Base-by-base conservation (phyloP, 2,888 invertebrate species). In the Lepidochitona cinerea region DNA sequence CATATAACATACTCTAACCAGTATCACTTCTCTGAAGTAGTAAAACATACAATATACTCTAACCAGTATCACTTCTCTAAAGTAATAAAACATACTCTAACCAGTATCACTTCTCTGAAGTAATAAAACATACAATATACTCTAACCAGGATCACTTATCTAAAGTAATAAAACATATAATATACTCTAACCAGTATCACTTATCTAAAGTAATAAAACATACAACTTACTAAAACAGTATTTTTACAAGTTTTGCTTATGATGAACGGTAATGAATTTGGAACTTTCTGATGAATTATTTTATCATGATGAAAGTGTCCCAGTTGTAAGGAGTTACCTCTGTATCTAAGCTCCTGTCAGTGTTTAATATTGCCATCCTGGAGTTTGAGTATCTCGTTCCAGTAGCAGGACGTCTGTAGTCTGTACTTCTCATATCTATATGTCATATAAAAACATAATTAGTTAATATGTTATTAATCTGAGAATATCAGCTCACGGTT, bases 321-420 rank as follows among this genome's bases (percentile, higher is more conserved):
- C 18, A 12, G 41, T 41, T 9, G 9, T 41, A 18, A 12, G 9
- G 9, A 18, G 18, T 41, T 18, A 41, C 41, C 41, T 41, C 9
- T 41, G 41, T 41, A 41, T 41, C 41, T 41, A 41, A 9, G 9
- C 9, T 41, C 9, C 41, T 41, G 9, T 18, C 18, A 9, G 9
- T 18, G 9, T 70, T 49, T 3, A 64, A 29, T 14, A 64, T 49
- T 35, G 73, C 75, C 14, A 73, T 41, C 12, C 83, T 69, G 35
- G 81, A 79, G 78, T 83, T 84, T 4, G 83, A 75, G 74, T 83
- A 84, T 68, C 85, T 71, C 29, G 86, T 75, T 33, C 84, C 84
- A 59, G 81, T 78, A 18, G 74, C 76, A 33, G 83, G 78, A 23
- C 74, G 75, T 59, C 81, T 75, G 70, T 78, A 75, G 65, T 75